Base-by-base conservation (phyloP, 1,140 invertebrate species). In the Drosophila pseudoobscura region DNA sequence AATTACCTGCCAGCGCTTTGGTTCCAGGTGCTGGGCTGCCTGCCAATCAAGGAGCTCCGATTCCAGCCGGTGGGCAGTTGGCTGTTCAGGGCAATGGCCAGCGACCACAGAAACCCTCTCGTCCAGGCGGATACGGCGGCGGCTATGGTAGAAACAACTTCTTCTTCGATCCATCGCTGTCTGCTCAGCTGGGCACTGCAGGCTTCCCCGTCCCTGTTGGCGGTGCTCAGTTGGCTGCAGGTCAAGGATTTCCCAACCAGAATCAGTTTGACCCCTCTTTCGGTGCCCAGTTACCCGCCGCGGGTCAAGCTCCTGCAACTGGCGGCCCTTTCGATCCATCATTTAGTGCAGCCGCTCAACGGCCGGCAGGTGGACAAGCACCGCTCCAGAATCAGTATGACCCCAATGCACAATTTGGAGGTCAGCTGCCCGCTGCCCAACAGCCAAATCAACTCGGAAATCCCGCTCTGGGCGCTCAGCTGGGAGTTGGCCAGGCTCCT, bases 151-250 rank as follows among this genome's bases (percentile, higher is more conserved):
- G 75, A 0, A 57, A 49, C 3, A 78, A 74, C 54, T 60, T 80
- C 1, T 65, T 80, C 7, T 13, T 80, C 2, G 66, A 80, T 63
- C 78, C 78, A 2, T 45, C 61, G 0, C 22, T 57, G 8, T 66
- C 60, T 0, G 78, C 59, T 49, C 77, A 80, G 20, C 45, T 78
- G 11, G 61, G 55, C 6, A 66, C 58, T 11, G 51, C 51, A 9
- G 54, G 52, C 11, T 56, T 54, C 13, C 35, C 58, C 51, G 29
- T 55, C 41, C 54, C 29, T 29, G 35, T 24, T 44, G 73, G 61
- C 6, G 55, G 26, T 26, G 50, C 20, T 20, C 68, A 64, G 8
- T 49, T 57, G 5, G 52, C 35, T 20, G 29, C 49, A 1, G 51
- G 46, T 3, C 52, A 68, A 53, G 55, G 44, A n/a, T 52, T 74